Evolutionary conservation across 2,797 vertebrate species (phyloP).

Genomic region (Australoheros facetus): DNA sequence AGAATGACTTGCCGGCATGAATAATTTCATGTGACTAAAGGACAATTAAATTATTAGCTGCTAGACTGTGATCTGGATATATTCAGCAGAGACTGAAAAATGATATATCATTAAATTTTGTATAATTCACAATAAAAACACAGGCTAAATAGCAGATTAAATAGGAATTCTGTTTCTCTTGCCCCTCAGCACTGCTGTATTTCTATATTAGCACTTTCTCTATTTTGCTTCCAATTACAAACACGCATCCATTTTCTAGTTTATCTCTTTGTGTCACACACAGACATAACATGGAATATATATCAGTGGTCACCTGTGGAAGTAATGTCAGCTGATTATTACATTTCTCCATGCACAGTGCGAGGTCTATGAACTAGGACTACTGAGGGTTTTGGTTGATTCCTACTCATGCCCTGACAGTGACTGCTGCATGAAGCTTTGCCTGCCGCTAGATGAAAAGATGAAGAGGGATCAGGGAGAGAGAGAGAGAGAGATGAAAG

Average conservation of each 20-base stretch:
- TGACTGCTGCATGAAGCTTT: slow-evolving; percentile 73
- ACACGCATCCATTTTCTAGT: slow-evolving; percentile 12
- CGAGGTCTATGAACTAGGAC: slow-evolving; percentile 69
- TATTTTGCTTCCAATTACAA: slow-evolving; percentile 28
- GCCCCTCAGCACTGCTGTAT: slow-evolving; percentile 32
- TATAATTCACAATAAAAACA: slow-evolving; percentile 1
- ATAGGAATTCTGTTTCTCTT: slow-evolving; percentile 25
- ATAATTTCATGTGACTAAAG: slow-evolving; percentile 14
- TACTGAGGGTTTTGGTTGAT: slow-evolving; percentile 68
- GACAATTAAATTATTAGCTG: slow-evolving; percentile 33
- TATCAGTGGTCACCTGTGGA: slow-evolving; percentile 81
- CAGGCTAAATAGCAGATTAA: slow-evolving; percentile 7
- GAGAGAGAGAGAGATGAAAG: slow-evolving; percentile 83
- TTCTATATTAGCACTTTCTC: slow-evolving; percentile 1
- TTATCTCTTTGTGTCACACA: slow-evolving; percentile 49
- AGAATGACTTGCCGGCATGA: slow-evolving; percentile 19
- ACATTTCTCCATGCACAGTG: slow-evolving; percentile 75
- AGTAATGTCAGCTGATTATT: slow-evolving; percentile 82
- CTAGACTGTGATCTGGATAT: slow-evolving; percentile 11
- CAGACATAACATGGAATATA: slow-evolving; percentile 56
- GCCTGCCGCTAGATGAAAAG: slow-evolving; percentile 75
- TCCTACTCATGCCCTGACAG: slow-evolving; percentile 70
- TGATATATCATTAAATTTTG: background rate
- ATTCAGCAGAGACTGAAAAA: background rate
- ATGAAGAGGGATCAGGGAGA: slow-evolving; percentile 75